Conservation (phyloP, 2,888 invertebrate species). For the Podabrus alpinus region DNA sequence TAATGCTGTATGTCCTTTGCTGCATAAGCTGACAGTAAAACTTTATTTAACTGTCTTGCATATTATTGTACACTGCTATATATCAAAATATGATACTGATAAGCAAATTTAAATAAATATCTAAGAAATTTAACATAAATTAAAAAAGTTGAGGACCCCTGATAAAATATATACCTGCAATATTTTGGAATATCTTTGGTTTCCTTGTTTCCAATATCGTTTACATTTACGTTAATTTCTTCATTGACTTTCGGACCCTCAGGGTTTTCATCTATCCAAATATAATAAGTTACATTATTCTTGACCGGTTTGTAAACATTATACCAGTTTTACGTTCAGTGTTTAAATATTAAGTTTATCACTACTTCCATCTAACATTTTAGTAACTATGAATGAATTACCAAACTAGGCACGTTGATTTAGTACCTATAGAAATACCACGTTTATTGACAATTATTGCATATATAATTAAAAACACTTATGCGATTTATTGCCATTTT, state of each 20-base stretch:
- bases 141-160: too few species aligned
- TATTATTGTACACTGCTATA: too few species aligned
- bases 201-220: neutral
- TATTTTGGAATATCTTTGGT: neutral
- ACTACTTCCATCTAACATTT: neutral
- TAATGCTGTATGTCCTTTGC: too few species aligned
- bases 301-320: neutral
- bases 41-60: too few species aligned
- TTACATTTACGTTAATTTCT: neutral
- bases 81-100: too few species aligned
- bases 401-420: neutral
- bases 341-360: neutral
- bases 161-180: neutral
- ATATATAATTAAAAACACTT: neutral
- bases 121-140: too few species aligned
- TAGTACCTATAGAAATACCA: neutral
- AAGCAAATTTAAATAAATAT: too few species aligned
- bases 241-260: neutral
- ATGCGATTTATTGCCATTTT: neutral
- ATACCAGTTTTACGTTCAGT: neutral
- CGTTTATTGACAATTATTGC: neutral
- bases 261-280: neutral
- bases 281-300: neutral
- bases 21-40: too few species aligned
- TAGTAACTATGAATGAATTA: neutral